These are phyloP conservation scores for Nesogale talazaci DNA, from an alignment of 2,113 vertebrate genomes.

Conservation along the genomic window DNA sequence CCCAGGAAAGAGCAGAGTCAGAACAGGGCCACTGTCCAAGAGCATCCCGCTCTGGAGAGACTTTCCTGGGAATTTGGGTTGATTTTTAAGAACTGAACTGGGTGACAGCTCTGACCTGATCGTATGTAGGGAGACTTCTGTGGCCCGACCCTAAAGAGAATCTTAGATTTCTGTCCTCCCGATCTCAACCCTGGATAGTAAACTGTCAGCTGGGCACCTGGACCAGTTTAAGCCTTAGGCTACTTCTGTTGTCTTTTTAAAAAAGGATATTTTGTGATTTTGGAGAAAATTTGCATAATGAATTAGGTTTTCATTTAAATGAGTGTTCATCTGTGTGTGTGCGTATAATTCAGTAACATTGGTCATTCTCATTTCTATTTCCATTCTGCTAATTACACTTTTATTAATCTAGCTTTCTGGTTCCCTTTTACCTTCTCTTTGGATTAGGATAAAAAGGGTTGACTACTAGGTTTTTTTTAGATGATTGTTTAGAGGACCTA, in stretches of 20 bases:
- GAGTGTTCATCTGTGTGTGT: not conserved
- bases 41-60: not conserved
- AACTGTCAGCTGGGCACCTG: no score
- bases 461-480: not conserved
- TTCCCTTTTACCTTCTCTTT: no score
- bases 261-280: no score
- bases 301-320: not conserved
- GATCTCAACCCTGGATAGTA: not conserved
- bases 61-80: not conserved
- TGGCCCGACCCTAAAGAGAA: not conserved
- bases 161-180: not conserved
- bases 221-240: no score
- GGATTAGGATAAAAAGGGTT: no score
- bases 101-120: not conserved
- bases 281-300: no score
- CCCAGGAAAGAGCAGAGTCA: not conserved
- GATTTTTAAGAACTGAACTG: no score
- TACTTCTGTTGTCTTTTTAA: no score
- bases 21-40: not conserved
- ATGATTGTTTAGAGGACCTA: not conserved
- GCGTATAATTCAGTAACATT: not conserved
- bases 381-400: no score
- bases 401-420: no score
- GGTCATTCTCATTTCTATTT: not conserved
- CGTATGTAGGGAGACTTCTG: not conserved